A percentile compares a stretch with the other conserved stretches of the same genome.
Conservation (phyloP, 2,797 vertebrate genomes). For the Notamacropus eugenii region DNA sequence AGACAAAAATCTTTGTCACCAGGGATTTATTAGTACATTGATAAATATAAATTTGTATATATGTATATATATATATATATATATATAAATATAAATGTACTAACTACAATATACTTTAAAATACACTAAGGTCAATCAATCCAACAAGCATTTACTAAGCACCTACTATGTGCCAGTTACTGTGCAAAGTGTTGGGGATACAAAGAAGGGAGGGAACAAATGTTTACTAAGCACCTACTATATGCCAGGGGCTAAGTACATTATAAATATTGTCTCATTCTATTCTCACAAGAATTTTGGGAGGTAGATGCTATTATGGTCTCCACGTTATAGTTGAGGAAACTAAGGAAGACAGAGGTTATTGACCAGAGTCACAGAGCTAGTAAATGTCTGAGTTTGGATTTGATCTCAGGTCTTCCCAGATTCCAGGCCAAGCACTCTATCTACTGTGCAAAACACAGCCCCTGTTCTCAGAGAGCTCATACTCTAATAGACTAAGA, state of each 20-base stretch:
- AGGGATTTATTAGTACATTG: neutral
- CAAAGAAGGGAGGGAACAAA: neutral
- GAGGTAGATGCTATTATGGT: neutral
- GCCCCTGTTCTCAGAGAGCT: neutral
- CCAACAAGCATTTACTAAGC: neutral
- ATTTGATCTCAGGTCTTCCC: neutral
- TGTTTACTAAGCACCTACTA: neutral
- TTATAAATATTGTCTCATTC: neutral
- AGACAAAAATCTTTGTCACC: neutral
- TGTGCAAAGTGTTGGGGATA: neutral
- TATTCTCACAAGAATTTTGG: neutral
- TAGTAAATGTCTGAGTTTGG: neutral
- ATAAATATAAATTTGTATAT: no score
- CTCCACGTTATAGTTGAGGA: neutral
- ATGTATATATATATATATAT: no score
- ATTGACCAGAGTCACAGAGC: neutral
- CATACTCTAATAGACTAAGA: neutral
- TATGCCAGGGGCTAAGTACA: neutral
- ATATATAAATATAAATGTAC: neutral
- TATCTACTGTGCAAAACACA: neutral
- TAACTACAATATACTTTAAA: neutral
- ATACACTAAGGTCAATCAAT: neutral
- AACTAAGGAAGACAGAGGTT: neutral
- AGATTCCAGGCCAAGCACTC: neutral
- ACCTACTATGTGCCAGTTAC: neutral